Evolutionary conservation across 2,888 invertebrate genomes (phyloP).

Genomic region (Agrotis puta): DNA sequence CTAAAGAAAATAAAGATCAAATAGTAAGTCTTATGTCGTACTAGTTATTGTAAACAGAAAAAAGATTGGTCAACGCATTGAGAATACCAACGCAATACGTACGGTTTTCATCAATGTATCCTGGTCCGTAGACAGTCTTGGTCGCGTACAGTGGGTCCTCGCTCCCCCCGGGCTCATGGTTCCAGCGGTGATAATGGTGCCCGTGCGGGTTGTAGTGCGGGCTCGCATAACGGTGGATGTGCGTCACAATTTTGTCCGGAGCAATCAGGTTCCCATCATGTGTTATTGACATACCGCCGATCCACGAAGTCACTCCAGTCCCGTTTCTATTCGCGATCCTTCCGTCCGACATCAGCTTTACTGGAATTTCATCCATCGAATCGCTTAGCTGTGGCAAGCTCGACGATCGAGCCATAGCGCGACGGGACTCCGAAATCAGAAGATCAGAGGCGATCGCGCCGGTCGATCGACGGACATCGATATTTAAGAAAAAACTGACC

Average conservation of each 20-base stretch:
- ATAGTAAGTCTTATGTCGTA: neutral
- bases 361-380: conserved; percentile 90
- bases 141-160: conserved; percentile 89
- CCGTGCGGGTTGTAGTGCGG: conserved; percentile 90
- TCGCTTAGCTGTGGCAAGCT: conserved; percentile 86
- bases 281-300: conserved; percentile 90
- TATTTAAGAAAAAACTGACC: conserved; percentile 73
- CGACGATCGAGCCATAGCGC: conserved; percentile 85
- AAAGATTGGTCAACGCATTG: conserved; percentile 71
- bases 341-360: conserved; percentile 90
- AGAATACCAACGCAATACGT: conserved; percentile 82
- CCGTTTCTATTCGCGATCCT: conserved; percentile 85
- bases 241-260: conserved; percentile 89
- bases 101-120: conserved; percentile 91
- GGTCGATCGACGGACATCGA: conserved; percentile 81
- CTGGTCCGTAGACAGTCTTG: conserved; percentile 90
- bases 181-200: conserved; percentile 89
- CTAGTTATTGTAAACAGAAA: conserved; percentile 28
- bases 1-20: neutral
- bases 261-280: conserved; percentile 89
- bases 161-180: conserved; percentile 89
- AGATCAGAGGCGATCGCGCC: conserved; percentile 84
- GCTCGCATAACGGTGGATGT: conserved; percentile 89
- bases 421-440: conserved; percentile 81
- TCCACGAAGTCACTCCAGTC: conserved; percentile 87